A percentile compares a stretch with the other conserved stretches of the same genome.
phyloP scores from a whole-genome alignment of 2,113 vertebrate species.

The Myxocyprinus asiaticus region DNA sequence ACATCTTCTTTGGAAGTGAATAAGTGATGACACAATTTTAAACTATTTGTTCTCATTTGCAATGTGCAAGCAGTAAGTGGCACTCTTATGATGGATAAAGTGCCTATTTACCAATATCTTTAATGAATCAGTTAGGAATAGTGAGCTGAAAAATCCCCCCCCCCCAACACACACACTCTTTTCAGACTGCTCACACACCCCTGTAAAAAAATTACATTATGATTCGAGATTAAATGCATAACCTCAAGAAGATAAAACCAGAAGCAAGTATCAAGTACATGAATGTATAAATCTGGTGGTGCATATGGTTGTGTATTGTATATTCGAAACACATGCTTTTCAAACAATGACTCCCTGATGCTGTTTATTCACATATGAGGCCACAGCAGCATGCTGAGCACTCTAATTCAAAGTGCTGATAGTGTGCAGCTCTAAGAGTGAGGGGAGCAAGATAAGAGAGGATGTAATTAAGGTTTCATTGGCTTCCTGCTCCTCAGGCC shows the following conservation, averaged over 20 bases:
- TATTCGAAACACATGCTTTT: not conserved
- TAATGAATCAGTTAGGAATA: too few species aligned
- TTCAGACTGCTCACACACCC: too few species aligned
- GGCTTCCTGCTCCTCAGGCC: conserved; percentile 44
- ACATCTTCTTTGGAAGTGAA: too few species aligned
- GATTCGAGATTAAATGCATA: not conserved
- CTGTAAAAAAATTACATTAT: not conserved
- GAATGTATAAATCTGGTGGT: not conserved
- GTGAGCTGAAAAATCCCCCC: too few species aligned
- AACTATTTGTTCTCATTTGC: too few species aligned
- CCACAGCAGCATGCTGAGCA: not conserved
- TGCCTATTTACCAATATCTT: too few species aligned
- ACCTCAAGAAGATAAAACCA: not conserved
- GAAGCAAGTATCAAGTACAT: not conserved
- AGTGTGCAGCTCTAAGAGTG: not conserved
- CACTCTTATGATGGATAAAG: too few species aligned
- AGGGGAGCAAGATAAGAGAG: conserved; percentile 48
- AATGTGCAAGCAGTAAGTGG: too few species aligned
- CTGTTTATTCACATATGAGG: conserved; percentile 16
- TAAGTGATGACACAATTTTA: too few species aligned
- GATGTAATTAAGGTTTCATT: conserved; percentile 66
- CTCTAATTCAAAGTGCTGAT: conserved; percentile 7
- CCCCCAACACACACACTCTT: too few species aligned
- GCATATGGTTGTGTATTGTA: conserved; percentile 9
- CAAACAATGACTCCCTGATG: not conserved